Base-by-base conservation (phyloP, 2,888 invertebrate genomes). In the Blastobasis lacticolella region DNA sequence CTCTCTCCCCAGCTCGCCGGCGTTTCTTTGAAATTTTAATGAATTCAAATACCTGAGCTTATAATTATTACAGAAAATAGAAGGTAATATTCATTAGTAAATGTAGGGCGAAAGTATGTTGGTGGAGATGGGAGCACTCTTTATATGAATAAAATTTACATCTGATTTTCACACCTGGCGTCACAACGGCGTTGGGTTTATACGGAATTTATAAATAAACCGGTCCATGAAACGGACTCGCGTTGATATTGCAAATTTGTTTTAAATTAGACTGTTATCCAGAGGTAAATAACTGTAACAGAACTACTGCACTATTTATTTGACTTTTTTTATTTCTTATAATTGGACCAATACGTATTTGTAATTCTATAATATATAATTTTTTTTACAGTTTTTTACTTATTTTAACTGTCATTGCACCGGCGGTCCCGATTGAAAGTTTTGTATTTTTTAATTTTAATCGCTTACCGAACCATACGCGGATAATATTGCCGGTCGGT, bases 141-240 rank as follows among this genome's bases (percentile, higher is more conserved):
- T 55, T 54, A 54, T 49, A 56, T 54, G 54, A 54, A 56, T 56
- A 56, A 56, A 54, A 56, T 56, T 56, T 50, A 53, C 56, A 56
- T 56, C 49, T 56, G 46, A 48, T 56, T 56, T 54, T 10, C 50
- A 45, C 53, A 47, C 52, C 40, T 48, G 37, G 38, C 46, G 48
- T 44, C 46, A 49, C 50, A 10, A 42, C 43, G 38, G n/a, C 49
- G 45, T 45, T 38, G 47, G 49, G 37, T 53, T 10, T 37, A 46
- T 49, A 9, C 40, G n/a, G 49, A 48, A 37, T 48, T 50, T 48
- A 38, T 48, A 53, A 53, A 53, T 53, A 50, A 53, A 49, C 49
- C 49, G 46, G 49, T 49, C 49, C 49, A 45, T 40, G 47, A 49
- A 41, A 50, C 38, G 23, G 43, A 42, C 42, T 43, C 37, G 36